Base-by-base conservation (phyloP, 2,888 invertebrate genomes). In the Pseudolycoriella hygida region DNA sequence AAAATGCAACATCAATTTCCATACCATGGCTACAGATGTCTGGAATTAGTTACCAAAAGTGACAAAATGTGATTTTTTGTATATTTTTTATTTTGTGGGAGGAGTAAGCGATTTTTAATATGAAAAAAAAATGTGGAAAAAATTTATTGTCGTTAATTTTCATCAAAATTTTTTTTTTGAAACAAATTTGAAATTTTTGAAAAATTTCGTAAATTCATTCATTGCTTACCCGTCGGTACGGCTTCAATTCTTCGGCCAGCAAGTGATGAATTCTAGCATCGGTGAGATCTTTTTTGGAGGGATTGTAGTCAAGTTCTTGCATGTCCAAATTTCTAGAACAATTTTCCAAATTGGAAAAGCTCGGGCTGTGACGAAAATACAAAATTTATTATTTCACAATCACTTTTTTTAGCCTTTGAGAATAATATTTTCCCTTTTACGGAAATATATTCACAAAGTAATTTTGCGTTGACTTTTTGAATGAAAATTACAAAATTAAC, bases 191-290 rank as follows among this genome's bases (percentile, higher is more conserved):
- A 25, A 25, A 25, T 25, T 25, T 25, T 25, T 25, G 25, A 8
- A 46, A 47, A 40, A 25, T 30, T 12, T 43, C 37, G 40, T 40
- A 40, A 31, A 3, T 14, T 15, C 40, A 2, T 19, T 25, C 11
- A 32, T 50, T 51, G 63, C 78, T 71, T 73, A 86, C 86, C 68
- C 87, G 73, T 70, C 83, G 74, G 57, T 85, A 82, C 8, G 92
- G 88, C 65, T 88, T 87, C 38, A 89, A 67, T 63, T 89, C 89
- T 64, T 89, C 88, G 3, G 87, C 86, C 38, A 93, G 70, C 40
- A 94, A 71, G 64, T 93, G 92, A 64, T 93, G 93, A 53, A 92
- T 88, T 63, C 79, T 83, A n/a, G 88, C 89, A 62, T 93, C 92
- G 1, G 89, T 90, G 47, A 90, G 68, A 67, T 92, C 92, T 64